Percentiles rank a stretch among this genome's conserved stretches.
Conservation (phyloP, 2,113 vertebrate species). For the Eubucco bourcierii region DNA sequence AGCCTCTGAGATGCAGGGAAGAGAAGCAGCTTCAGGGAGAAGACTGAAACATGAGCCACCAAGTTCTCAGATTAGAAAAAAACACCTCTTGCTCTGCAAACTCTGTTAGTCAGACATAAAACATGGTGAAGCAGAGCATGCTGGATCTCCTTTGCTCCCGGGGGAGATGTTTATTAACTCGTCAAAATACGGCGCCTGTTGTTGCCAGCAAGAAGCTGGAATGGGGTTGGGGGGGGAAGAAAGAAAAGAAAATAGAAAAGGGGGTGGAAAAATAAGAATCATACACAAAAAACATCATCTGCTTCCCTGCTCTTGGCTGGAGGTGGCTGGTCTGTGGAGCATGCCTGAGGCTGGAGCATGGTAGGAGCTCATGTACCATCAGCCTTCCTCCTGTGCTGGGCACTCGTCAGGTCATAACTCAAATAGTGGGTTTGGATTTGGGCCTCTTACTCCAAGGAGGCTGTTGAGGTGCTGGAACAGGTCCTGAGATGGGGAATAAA, state of each 20-base stretch:
- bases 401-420: too few species aligned
- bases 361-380: neutral
- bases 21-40: neutral
- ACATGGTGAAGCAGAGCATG: conserved; percentile 14
- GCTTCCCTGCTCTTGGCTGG: neutral
- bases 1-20: neutral
- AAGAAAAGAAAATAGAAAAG: neutral
- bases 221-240: neutral
- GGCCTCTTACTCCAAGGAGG: too few species aligned
- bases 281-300: accelerated
- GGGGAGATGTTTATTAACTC: conserved; percentile 61
- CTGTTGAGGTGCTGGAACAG: too few species aligned
- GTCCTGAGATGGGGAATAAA: too few species aligned
- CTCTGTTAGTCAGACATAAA: neutral
- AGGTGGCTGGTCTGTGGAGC: neutral
- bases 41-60: neutral
- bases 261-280: neutral
- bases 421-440: too few species aligned
- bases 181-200: conserved; percentile 12
- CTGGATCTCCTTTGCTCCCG: neutral
- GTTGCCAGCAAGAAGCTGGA: conserved; percentile 17
- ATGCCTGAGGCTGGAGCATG: accelerated
- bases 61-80: neutral
- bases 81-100: conserved; percentile 17
- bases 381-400: too few species aligned